Percentiles rank a stretch among this genome's conserved stretches.
Evolutionary conservation across 1,140 invertebrate genomes (phyloP).

Genomic region (Himalopsyche phryganea): DNA sequence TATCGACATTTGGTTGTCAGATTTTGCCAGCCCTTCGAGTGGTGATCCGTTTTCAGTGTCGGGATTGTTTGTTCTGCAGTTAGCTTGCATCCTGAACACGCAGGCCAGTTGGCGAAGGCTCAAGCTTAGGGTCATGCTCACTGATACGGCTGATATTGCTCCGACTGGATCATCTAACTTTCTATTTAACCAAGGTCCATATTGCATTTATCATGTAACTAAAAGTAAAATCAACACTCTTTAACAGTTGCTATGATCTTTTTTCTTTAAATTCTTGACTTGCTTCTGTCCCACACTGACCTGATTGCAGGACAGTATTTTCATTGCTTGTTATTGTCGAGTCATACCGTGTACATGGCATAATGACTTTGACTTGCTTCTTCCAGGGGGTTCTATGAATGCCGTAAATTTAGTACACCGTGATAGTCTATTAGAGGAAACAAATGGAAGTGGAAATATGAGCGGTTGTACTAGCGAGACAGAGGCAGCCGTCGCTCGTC

Average conservation of each 20-base stretch:
- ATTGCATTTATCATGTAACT: constrained; percentile 1
- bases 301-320: too few species aligned
- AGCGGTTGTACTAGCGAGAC: constrained; percentile 1
- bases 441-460: neutral
- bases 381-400: neutral
- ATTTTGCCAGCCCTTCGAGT: constrained; percentile 74
- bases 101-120: constrained; percentile 79
- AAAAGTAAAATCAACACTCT: constrained; percentile 19
- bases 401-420: neutral
- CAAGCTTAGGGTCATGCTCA: constrained; percentile 80
- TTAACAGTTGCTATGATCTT: constrained; percentile 3
- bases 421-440: neutral
- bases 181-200: constrained; percentile 17
- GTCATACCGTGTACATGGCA: too few species aligned
- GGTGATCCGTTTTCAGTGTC: constrained; percentile 80
- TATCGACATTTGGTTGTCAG: constrained; percentile 97
- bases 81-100: constrained; percentile 96
- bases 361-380: too few species aligned
- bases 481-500: constrained; percentile 31
- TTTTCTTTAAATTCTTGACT: neutral
- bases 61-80: constrained; percentile 92
- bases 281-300: neutral
- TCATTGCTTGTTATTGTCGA: too few species aligned
- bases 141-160: constrained; percentile 44
- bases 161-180: constrained; percentile 3